Evolutionary conservation across 1,140 invertebrate genomes (phyloP), one percentile per base, ranked within the genome.

Genomic region (Venturia canescens): DNA sequence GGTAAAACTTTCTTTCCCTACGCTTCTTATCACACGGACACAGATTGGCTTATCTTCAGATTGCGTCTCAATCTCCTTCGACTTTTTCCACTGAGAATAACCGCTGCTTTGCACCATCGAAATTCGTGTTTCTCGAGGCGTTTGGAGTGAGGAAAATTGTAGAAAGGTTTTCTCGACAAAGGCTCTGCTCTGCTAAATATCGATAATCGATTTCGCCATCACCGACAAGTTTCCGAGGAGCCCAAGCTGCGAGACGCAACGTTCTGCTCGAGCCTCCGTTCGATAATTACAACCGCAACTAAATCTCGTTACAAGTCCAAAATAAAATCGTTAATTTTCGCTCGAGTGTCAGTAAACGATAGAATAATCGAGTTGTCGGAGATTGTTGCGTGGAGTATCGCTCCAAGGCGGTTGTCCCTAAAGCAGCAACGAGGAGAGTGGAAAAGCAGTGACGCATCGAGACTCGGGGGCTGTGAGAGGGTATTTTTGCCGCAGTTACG

Each of bases 401-500:
- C 53, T 4, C 9, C 1, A 23, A 23, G 23, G 21, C 23, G 27
- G 23, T 27, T 63, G 6, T 3, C 27, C 26, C 23, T 13, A 13
- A 63, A 63, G 7, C 9, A 4, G n/a, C 27, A 63, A 27, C 27
- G 6, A 23, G 7, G 7, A 4, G 38, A 44, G 5, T 44, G 60
- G 23, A 26, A 63, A 63, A 27, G n/a, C 16, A 27, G 27, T 63
- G 60, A 63, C 60, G 21, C 60, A 63, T 63, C 23, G 23, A 23
- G 27, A 27, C 60, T 63, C 27, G 16, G 9, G 23, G 26, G 60
- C 60, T 23, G 1, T 23, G 1, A 27, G 23, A 26, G 23, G 60
- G n/a, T 26, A 15, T 63, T 63, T 63, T 21, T 63, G 21, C 60
- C 60, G 60, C 60, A 63, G 60, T 63, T 63, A 27, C 60, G 60